phyloP scores from a whole-genome alignment of 2,113 vertebrate genomes.

The Lycaon pictus region DNA sequence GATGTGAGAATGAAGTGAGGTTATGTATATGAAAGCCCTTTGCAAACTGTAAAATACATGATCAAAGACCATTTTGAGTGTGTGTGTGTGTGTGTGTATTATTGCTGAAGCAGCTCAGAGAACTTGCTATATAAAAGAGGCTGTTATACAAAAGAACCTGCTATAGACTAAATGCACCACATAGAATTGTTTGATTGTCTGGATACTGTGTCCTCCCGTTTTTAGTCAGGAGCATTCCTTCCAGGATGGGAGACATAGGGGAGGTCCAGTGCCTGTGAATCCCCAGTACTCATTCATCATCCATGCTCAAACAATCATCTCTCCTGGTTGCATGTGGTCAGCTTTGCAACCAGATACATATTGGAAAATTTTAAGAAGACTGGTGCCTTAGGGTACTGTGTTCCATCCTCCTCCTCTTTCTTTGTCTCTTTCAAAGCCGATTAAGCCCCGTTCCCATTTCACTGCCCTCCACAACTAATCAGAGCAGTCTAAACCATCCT shows the following conservation, averaged over 20 bases:
- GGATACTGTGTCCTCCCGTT: no score
- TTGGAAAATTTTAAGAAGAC: not conserved
- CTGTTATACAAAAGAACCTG: not conserved
- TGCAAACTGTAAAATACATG: not conserved
- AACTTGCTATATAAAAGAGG: not conserved
- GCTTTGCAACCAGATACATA: not conserved
- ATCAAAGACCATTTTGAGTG: not conserved
- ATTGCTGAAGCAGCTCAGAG: not conserved
- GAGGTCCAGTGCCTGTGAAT: not conserved
- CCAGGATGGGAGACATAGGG: not conserved
- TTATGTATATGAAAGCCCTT: not conserved
- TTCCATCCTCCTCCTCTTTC: not conserved
- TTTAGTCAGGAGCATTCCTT: not conserved
- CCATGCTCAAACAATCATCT: not conserved
- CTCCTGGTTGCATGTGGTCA: not conserved
- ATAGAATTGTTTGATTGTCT: not conserved
- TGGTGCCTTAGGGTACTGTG: not conserved
- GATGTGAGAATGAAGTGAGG: not conserved
- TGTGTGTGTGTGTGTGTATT: no score
- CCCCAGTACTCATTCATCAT: not conserved
- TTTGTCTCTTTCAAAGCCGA: not conserved
- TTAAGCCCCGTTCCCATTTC: not conserved
- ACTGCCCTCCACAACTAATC: not conserved
- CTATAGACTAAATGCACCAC: no score
- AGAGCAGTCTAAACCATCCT: constrained; percentile 37